Percentiles rank a stretch among this genome's conserved stretches.
Conservation (phyloP, 2,797 vertebrate species). For the Clarias pachynema region DNA sequence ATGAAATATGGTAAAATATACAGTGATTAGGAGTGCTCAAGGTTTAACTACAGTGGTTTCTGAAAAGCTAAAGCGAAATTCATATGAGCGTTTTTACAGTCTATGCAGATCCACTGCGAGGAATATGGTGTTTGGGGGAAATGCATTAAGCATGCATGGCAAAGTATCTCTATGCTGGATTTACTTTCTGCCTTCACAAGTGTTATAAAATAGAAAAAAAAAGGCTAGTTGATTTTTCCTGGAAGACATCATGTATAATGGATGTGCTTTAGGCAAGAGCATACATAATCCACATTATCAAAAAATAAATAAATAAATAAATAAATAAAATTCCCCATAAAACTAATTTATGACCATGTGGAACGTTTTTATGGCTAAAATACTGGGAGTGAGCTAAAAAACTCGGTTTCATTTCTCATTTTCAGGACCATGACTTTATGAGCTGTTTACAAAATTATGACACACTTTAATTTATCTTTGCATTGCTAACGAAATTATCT, state of each 20-base stretch:
- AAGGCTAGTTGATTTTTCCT: not conserved
- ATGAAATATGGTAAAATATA: not conserved
- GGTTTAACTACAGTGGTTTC: not conserved
- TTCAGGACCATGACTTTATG: constrained; percentile 18
- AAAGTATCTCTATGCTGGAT: not conserved
- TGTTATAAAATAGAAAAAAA: constrained; percentile 15
- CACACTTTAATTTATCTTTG: constrained; percentile 45
- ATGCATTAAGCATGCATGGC: constrained; percentile 1
- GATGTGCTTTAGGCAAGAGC: not conserved
- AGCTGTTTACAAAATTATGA: constrained; percentile 46
- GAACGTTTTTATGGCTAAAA: constrained; percentile 16
- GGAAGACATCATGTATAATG: constrained; percentile 13
- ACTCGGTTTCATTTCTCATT: constrained; percentile 32
- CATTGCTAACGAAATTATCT: constrained; percentile 29
- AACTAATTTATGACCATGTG: not conserved
- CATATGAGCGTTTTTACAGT: not conserved
- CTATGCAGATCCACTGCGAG: not conserved
- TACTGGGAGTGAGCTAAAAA: constrained; percentile 13
- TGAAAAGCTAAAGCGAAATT: not conserved
- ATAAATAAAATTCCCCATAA: not conserved
- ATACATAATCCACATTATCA: constrained; percentile 8
- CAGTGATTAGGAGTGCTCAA: not conserved
- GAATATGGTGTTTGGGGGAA: not conserved
- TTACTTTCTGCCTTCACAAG: constrained; percentile 8
- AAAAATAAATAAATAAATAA: not conserved